Base-by-base conservation (phyloP, 2,888 invertebrate genomes). In the Trachelus iudaicus region DNA sequence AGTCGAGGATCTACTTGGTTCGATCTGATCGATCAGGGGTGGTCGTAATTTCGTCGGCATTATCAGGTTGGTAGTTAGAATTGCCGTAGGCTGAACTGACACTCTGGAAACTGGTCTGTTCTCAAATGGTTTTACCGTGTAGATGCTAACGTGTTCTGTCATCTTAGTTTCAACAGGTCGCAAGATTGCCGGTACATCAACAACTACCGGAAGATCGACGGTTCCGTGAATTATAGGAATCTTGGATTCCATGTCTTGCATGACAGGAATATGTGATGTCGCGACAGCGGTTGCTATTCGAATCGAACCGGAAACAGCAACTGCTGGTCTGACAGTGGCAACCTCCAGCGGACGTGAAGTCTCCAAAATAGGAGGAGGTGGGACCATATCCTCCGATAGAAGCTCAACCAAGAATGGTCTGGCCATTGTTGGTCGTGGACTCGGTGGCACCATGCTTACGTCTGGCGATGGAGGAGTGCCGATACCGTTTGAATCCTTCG, bases 181-280 rank as follows among this genome's bases (percentile, higher is more conserved):
- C 56, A 88, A 83, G 30, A 90, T 87, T 1, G 88, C 87, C 1
- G 90, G 89, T n/a, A 90, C 87, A 73, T 90, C 89, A 73, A 91
- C 83, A 6, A 91, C 86, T 11, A 90, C 86, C 4, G 91, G 91
- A 23, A 91, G 85, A 80, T 91, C 91, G 12, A 91, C 90, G 11
- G 90, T 91, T 3, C 91, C 91, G 77, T 91, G 91, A 75, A 91
- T 88, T 75, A 91, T 91, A 11, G 91, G 91, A 76, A 91, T 91
- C 79, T 89, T 91, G 0, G 91, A 90, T 78, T 91, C 91, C 11
- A 87, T 84, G 34, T 91, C 90, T 69, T 91, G 90, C 13, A 89
- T 85, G 1, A 90, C 89, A 11, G 91, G 90, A 78, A 90, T 89
- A 79, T 89, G 90, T n/a, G 91, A 91, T 13, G 89, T 89, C 9